Base-by-base conservation (phyloP, 2,888 invertebrate species). In the Anaspis maculata region DNA sequence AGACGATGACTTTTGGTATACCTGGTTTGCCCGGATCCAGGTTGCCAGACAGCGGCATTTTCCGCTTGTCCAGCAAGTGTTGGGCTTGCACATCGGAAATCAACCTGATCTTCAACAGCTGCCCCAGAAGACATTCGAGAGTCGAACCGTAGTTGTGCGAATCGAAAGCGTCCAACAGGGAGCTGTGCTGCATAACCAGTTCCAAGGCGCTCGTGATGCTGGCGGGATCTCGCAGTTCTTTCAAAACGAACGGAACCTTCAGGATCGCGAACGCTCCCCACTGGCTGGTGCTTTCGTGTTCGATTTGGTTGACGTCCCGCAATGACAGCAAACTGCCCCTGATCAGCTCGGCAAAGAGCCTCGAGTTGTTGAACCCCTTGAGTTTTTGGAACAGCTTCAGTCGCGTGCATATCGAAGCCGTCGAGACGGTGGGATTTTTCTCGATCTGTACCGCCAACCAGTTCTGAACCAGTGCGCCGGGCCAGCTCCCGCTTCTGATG, bases 201-300 rank as follows among this genome's bases (percentile, higher is more conserved):
- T 91, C 88, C 54, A 94, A 76, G 0, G 90, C 88, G 56, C 83
- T 81, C 10, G 86, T 76, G 15, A 94, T 73, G 40, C 46, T 56
- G 9, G 44, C 34, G 15, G 44, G 48, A 25, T 60, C 60, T 1
- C 56, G 49, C 25, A 62, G 37, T 40, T 60, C 56, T 21, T 54
- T 77, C 26, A 91, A 71, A 27, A 89, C 78, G 53, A 83, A 79
- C 1, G 90, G 89, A 30, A 94, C 78, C 70, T 94, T 94, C 5
- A 95, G 72, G 57, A 92, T 94, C 1, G 88, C 87, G 58, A 94
- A 92, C 6, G 94, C 91, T 9, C 90, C 89, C 91, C 94, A 94
- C 52, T 90, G 78, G 3, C 90, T 82, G n/a, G n/a, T n/a, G 3
- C 90, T 82, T 54, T 92, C 91, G 48, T 86, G 84, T 5, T 82